Evolutionary conservation across 2,888 invertebrate genomes (phyloP).

Genomic region (Actias luna): DNA sequence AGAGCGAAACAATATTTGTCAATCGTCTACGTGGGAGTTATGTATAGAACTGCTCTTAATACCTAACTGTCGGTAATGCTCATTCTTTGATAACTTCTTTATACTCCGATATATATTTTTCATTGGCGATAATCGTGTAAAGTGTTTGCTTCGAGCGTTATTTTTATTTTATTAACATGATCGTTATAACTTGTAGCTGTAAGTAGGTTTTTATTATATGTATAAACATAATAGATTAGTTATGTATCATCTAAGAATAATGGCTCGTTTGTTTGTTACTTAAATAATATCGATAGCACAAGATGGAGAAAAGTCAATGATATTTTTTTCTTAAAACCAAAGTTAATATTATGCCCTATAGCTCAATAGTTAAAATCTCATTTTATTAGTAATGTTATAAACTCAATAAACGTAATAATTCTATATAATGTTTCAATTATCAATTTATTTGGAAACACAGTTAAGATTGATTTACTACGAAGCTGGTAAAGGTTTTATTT

Average conservation of each 20-base stretch:
- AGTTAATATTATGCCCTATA: background rate
- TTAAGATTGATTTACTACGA: background rate
- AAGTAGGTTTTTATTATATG: too few relatives aligned
- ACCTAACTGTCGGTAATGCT: slow-evolving; percentile 36
- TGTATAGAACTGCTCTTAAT: slow-evolving; percentile 35
- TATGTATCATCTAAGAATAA: too few relatives aligned
- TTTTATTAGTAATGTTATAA: background rate
- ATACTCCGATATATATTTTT: slow-evolving; percentile 12
- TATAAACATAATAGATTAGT: too few relatives aligned
- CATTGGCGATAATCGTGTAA: too few relatives aligned
- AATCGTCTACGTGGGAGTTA: slow-evolving; percentile 37
- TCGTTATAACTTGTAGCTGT: too few relatives aligned
- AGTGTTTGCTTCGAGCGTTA: too few relatives aligned
- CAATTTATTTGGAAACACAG: background rate
- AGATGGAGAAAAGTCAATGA: too few relatives aligned
- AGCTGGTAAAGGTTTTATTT: background rate
- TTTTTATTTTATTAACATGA: too few relatives aligned
- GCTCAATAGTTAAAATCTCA: background rate
- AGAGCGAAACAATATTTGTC: slow-evolving; percentile 48
- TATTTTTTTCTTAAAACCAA: too few relatives aligned
- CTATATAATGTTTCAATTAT: background rate
- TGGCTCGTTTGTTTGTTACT: too few relatives aligned
- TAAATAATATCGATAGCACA: too few relatives aligned
- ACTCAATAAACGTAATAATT: background rate
- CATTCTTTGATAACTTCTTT: slow-evolving; percentile 26